Conservation (phyloP, 2,797 vertebrate genomes). For the Periophthalmus magnuspinnatus region DNA sequence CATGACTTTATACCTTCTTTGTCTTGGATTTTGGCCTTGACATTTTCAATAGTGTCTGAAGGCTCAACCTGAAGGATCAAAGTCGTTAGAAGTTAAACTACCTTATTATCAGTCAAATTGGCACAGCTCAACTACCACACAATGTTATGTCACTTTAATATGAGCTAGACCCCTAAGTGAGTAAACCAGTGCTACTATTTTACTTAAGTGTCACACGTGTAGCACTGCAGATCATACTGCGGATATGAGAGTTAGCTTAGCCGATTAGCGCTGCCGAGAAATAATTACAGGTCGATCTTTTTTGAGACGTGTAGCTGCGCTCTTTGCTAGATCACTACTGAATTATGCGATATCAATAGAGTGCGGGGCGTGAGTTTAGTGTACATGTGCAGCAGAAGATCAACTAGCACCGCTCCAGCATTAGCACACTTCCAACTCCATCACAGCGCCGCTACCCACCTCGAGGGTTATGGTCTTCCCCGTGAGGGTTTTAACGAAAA, state of each 20-base stretch:
- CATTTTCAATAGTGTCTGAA: slow-evolving; percentile 97
- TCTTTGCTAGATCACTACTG: too few relatives aligned
- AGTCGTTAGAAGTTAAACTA: not conserved
- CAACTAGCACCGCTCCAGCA: not conserved
- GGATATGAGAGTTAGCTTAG: slow-evolving; percentile 21
- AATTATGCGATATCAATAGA: not conserved
- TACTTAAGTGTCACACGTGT: slow-evolving; percentile 47
- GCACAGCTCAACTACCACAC: not conserved
- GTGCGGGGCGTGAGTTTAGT: too few relatives aligned
- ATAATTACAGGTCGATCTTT: not conserved
- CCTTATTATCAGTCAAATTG: too few relatives aligned
- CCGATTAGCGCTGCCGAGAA: not conserved
- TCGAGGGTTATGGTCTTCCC: slow-evolving; percentile 98
- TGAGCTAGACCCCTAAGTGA: not conserved
- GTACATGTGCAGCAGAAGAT: rapidly evolving
- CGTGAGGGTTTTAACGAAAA: slow-evolving; percentile 97
- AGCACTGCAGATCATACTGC: slow-evolving; percentile 2
- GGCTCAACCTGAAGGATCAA: slow-evolving; percentile 85
- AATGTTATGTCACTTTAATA: not conserved
- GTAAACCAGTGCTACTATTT: not conserved
- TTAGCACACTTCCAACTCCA: slow-evolving; percentile 15
- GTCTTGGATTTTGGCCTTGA: slow-evolving; percentile 96
- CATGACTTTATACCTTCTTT: slow-evolving; percentile 85
- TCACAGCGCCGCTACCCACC: slow-evolving; percentile 69
- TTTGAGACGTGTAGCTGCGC: not conserved